Evolutionary conservation across 2,113 vertebrate species (phyloP).

Genomic region (Thryonomys swinderianus): DNA sequence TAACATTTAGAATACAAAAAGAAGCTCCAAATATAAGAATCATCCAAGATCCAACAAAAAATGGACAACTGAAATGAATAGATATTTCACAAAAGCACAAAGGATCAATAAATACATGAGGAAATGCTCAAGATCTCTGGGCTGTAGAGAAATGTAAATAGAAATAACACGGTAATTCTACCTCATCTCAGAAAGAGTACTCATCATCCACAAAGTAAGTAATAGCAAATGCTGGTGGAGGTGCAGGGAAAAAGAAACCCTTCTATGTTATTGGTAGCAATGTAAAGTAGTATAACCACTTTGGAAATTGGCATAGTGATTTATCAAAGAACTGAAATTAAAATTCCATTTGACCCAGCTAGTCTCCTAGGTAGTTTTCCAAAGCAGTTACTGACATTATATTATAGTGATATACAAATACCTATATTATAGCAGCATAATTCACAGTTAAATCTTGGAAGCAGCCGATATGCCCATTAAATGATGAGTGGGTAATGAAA

Average conservation of each 20-base stretch:
- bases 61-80: neutral
- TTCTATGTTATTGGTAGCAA: neutral
- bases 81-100: neutral
- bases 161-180: neutral
- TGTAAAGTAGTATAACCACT: neutral
- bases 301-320: neutral
- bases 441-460: neutral
- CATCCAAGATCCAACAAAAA: neutral
- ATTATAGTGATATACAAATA: neutral
- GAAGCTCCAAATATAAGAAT: too few species aligned
- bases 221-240: neutral
- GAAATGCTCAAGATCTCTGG: neutral
- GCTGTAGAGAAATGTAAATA: neutral
- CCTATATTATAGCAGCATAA: neutral
- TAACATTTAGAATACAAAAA: too few species aligned
- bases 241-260: neutral
- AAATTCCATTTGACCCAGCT: neutral
- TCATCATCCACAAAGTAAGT: neutral
- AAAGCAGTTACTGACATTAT: neutral
- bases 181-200: neutral
- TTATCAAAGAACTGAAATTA: neutral
- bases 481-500: neutral
- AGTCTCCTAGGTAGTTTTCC: neutral
- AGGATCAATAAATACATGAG: neutral
- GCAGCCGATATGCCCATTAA: neutral